Evolutionary conservation across 2,797 vertebrate genomes (phyloP), one percentile per base, ranked within the genome.

Genomic region (Pseudomugil gertrudae): DNA sequence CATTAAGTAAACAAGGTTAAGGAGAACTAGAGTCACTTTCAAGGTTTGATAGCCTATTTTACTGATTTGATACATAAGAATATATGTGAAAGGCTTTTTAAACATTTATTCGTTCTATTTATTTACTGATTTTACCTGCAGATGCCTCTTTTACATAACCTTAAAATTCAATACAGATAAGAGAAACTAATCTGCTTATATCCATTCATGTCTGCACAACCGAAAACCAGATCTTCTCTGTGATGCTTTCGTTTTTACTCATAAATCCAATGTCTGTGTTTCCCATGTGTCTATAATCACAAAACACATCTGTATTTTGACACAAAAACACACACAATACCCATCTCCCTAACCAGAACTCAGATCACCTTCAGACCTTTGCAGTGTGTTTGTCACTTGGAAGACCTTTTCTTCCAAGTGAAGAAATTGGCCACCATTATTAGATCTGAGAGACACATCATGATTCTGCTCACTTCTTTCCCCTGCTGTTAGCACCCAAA

Each of bases 341-440:
- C 0, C 43, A 19, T 57, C 48, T 48, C 59, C 48, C 19, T 62
- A 43, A 53, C 27, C 0, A 15, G 13, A 55, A 57, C 55, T 63
- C 50, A 35, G 35, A 56, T 65, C 69, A 66, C 57, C 69, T 54
- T 47, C n/a, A 79, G 57, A 82, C 60, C 76, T 76, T 60, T 82
- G 56, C 51, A 52, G 45, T 69, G 11, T 57, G 56, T 24, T 54
- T 56, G 33, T 63, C 17, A 17, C 64, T 76, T 53, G 62, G 27
- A 47, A 55, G 21, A 83, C 83, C 79, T 88, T 83, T 83, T 26
- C 50, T 53, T 17, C 17, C 7, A 36, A 30, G 14, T 69, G 71
- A 48, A 63, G 57, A n/a, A n/a, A n/a, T 40, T 58, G 38, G 40
- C 67, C 50, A 4, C 51, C 4, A 13, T 55, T 33, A 57, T 73